Percentiles rank a stretch among this genome's conserved stretches.
These are phyloP conservation scores for Corynorhinus townsendii DNA, from an alignment of 2,113 vertebrate genomes.

Conservation along the genomic window DNA sequence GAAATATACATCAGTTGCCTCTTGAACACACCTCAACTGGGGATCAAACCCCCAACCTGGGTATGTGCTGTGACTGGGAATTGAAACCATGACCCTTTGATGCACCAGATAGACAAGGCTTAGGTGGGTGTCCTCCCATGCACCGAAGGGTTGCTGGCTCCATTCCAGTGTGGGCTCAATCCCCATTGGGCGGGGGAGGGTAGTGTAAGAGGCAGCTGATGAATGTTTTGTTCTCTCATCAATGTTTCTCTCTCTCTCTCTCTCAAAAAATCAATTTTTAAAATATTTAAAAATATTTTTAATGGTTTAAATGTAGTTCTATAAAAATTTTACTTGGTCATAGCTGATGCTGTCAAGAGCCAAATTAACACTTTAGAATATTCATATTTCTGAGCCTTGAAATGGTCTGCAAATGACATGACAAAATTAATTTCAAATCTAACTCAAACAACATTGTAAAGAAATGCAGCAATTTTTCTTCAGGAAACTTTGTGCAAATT, in stretches of 20 bases:
- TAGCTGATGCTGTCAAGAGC: constrained; percentile 27
- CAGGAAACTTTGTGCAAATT: background rate
- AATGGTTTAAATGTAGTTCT: constrained; percentile 30
- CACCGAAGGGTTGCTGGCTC: background rate
- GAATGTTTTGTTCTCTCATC: background rate
- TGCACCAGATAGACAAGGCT: background rate
- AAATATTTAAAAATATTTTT: background rate
- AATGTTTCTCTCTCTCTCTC: background rate
- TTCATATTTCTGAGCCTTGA: constrained; percentile 20
- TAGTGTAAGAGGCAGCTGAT: background rate
- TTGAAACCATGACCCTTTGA: background rate
- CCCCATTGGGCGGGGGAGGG: background rate
- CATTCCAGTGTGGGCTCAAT: background rate
- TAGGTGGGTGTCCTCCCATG: background rate
- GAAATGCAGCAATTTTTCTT: constrained; percentile 41
- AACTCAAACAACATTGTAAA: constrained; percentile 31
- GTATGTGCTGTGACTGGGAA: background rate
- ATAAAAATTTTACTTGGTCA: constrained; percentile 17
- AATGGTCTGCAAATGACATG: background rate
- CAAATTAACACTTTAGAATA: constrained; percentile 32
- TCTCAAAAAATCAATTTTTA: background rate
- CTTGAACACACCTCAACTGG: background rate
- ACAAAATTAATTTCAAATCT: constrained; percentile 34
- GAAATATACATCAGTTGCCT: background rate
- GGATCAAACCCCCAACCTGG: background rate